phyloP scores from a whole-genome alignment of 2,797 vertebrate genomes.

The Notamacropus eugenii region DNA sequence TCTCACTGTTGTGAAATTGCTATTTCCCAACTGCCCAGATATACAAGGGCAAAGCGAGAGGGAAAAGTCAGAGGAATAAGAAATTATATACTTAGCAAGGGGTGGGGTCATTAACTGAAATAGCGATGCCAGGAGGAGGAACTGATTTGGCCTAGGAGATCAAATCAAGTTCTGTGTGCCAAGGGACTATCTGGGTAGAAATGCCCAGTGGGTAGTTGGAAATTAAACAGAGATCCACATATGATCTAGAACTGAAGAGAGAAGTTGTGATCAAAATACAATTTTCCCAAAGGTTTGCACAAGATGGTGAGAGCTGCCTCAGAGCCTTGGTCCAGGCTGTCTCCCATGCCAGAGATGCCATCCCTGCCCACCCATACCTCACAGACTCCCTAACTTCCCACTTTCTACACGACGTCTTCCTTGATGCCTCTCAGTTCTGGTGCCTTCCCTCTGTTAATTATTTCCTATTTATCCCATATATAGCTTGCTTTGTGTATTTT shows the following conservation, averaged over 20 bases:
- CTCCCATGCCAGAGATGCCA: neutral
- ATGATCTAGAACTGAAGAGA: neutral
- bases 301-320: neutral
- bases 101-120: neutral
- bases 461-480: neutral
- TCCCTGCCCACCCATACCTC: neutral
- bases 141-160: neutral
- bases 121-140: neutral
- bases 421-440: neutral
- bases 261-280: too few relatives aligned
- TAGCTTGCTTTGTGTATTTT: neutral
- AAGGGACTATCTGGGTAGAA: neutral
- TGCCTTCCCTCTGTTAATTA: neutral
- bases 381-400: too few relatives aligned
- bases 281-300: neutral
- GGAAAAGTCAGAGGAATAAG: neutral
- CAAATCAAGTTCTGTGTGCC: neutral
- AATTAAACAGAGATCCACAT: neutral
- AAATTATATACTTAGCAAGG: neutral
- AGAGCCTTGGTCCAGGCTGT: neutral
- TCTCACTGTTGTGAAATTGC: neutral
- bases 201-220: neutral
- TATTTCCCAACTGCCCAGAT: neutral
- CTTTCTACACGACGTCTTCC: neutral
- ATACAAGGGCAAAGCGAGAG: neutral